phyloP scores from a whole-genome alignment of 2,888 invertebrate species.

The Eilema griseolum region DNA sequence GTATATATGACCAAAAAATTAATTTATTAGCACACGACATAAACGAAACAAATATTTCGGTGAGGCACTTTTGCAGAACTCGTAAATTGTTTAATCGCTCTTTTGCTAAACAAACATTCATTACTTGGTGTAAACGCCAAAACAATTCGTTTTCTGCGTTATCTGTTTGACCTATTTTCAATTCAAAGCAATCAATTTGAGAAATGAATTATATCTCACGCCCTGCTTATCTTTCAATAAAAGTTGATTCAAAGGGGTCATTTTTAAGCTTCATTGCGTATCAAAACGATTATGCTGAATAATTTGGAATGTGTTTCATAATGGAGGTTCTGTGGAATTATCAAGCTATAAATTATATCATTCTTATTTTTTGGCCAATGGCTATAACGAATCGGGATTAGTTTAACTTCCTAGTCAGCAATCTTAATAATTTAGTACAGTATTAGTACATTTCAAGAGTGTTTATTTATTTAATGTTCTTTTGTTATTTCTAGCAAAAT shows the following conservation, averaged over 20 bases:
- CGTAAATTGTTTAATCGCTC: slow-evolving; percentile 52
- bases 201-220: slow-evolving; percentile 44
- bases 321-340: background rate
- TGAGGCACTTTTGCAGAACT: slow-evolving; percentile 35
- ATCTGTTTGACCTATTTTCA: slow-evolving; percentile 58
- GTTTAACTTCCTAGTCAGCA: background rate
- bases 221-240: slow-evolving; percentile 32
- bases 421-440: no score
- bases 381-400: background rate
- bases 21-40: slow-evolving; percentile 29
- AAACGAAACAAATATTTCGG: slow-evolving; percentile 43
- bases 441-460: no score
- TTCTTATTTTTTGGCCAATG: background rate
- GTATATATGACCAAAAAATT: slow-evolving; percentile 27
- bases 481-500: slow-evolving; percentile 8
- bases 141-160: slow-evolving; percentile 58
- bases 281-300: slow-evolving; percentile 1
- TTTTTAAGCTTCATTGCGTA: slow-evolving; percentile 13
- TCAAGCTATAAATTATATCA: background rate
- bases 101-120: slow-evolving; percentile 47
- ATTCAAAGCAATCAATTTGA: slow-evolving; percentile 49
- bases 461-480: background rate
- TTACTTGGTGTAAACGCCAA: slow-evolving; percentile 48
- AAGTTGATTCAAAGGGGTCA: slow-evolving; percentile 6
- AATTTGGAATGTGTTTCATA: background rate